Base-by-base conservation (phyloP, 2,888 invertebrate species). In the Dysmachus trigonus region DNA sequence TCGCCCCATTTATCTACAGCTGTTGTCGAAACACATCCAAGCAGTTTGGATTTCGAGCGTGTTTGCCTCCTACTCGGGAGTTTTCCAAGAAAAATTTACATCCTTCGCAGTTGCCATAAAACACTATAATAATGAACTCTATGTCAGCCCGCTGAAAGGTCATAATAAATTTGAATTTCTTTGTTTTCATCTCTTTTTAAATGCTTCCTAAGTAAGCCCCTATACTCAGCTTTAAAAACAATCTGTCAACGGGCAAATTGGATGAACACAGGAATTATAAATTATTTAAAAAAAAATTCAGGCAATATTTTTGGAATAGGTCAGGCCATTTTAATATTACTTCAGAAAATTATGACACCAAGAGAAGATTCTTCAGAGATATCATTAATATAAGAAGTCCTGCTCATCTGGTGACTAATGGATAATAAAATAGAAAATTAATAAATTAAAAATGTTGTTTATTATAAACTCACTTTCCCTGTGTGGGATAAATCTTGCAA, bases 1-100 rank as follows among this genome's bases (percentile, higher is more conserved):
- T 47, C 22, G 27, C 15, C n/a, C 77, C 77, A 77, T 77, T 77
- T 77, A 47, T 77, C 74, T 74, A 6, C 35, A 38, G 74, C 74
- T 38, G 35, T 38, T 76, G 76, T 76, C 76, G 22, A 76, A 76
- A 76, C n/a, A 18, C 53, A 53, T 62, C 22, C 18, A 47, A n/a
- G 22, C 27, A 62, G 22, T 62, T 62, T 6, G 7, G 62, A 62
- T 7, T 53, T 62, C 27, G 18, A n/a, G 51, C 51, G 7, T 27
- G 27, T 47, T 47, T 47, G 62, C 62, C 27, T 22, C 62, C 13
- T 27, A 8, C 62, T 62, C 41, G n/a, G n/a, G n/a, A n/a, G n/a
- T n/a, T n/a, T 8, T 62, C n/a, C 6, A 27, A 62, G 7, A 62
- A 6, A 62, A 27, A 62, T 62, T 51, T 18, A 18, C 6, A n/a